Evolutionary conservation across 2,113 vertebrate species (phyloP), one percentile per base, ranked within the genome.

Genomic region (Scytalopus superciliaris): DNA sequence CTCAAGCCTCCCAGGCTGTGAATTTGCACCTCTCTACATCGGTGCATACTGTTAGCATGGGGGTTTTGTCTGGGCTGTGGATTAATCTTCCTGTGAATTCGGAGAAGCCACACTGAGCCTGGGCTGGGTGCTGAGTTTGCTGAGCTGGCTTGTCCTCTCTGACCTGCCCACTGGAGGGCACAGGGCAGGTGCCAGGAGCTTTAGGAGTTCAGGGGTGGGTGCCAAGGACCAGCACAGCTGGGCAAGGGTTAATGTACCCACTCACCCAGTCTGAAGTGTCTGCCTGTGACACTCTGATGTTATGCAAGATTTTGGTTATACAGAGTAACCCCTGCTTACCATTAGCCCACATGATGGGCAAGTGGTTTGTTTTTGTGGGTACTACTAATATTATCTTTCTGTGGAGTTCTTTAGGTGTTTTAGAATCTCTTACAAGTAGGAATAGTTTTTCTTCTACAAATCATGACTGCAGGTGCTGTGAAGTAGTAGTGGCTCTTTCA

Each of bases 401-500:
- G 3, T 59, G 49, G 33, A 39, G 42, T 70, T 37, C 44, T 87
- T 6, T 27, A 63, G 60, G 16, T 49, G 10, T 44, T 68, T 74
- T 18, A 68, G 55, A 83, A 76, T 44, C 16, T 78, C 52, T 89
- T 27, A 31, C 25, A 69, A 59, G 57, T 30, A 67, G 55, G 17
- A 84, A 5, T 10, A 57, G 21, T 59, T 50, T 66, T 86, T 74
- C 30, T 47, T 66, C 83, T 72, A 52, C 23, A 86, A 87, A 56
- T 66, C 64, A 45, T 6, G 21, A 25, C 53, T 84, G 78, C 72
- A 93, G 59, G 50, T 52, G 68, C 55, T 87, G 30, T 55, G 90
- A 84, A 72, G 57, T 52, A 67, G n/a, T 45, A 84, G n/a, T 76
- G 84, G n/a, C 19, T 94, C 53, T 82, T 96, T 90, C 50, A 91